Evolutionary conservation across 2,113 vertebrate species (phyloP), one percentile per base, ranked within the genome.

Genomic region (Tachycineta bicolor): DNA sequence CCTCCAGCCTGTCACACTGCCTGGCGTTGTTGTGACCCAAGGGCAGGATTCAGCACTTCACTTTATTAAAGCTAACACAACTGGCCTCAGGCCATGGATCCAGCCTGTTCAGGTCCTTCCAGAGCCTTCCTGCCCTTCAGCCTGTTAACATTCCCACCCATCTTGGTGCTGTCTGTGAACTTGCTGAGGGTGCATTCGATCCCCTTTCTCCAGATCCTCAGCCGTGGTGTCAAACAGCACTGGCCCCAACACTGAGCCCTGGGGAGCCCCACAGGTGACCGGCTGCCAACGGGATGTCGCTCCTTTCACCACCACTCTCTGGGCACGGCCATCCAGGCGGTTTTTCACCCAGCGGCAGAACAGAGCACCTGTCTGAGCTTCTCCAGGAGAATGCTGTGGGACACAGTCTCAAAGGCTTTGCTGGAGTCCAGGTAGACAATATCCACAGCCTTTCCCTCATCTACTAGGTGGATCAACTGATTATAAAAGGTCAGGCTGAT

Each of bases 121-220:
- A 82, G 44, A 70, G 24, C 29, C 37, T 34, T 71, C 15, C 25
- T 43, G 7, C 55, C 55, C 6, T 62, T 25, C 37, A 52, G 25
- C 46, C 8, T 3, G 1, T 20, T 2, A 44, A 21, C 21, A 44
- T 7, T 62, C 31, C 15, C 31, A 29, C 10, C 4, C 46, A 62
- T 0, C 20, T 25, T 1, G 0, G 12, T 60, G 55, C 3, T 60
- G 15, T 4, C 34, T 49, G 29, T 0, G 0, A 41, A 14, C 34
- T 17, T 50, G 44, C 29, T 60, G 79, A 43, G 65, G 55, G 14
- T 60, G 34, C 34, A 41, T 26, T 82, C 1, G 1, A 59, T 28
- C 9, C 34, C 23, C 53, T 33, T 18, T 6, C 3, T 2, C 18
- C 53, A 69, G 43, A 33, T 7, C 79, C 41, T 41, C 34, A 11